Evolutionary conservation across 2,113 vertebrate species (phyloP), one percentile per base, ranked within the genome.

Genomic region (Symphodus melops): DNA sequence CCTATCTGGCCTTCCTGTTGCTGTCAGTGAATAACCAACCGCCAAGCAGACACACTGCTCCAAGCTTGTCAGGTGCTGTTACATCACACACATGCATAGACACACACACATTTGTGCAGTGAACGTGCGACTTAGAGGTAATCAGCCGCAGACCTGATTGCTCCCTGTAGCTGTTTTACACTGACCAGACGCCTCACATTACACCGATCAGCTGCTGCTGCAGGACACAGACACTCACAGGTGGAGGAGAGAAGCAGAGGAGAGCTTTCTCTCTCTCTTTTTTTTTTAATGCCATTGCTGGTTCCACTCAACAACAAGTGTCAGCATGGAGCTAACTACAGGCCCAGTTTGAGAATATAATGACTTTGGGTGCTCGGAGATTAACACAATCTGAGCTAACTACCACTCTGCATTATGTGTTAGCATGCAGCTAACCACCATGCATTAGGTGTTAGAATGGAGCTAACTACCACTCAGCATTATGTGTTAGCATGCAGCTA

Each of bases 21-120:
- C 91, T 89, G 91, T 90, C 91, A 90, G 68, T 95, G 93, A 95
- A 93, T 95, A 94, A 95, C 92, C 93, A 93, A 94, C 90, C 55
- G 80, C 92, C 92, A 62, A 5, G 0, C 75, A 20, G 85, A 94
- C 87, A 81, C 77, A 92, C 62, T 83, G 82, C 73, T 78, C 65
- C 74, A 90, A 91, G 91, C 90, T 83, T 93, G 84, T 85, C 87
- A 85, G 75, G 90, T 96, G 92, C 82, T 93, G 60, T 96, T 95
- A 95, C 94, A 92, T 92, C 72, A 86, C 81, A 59, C 63, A 46
- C 59, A 58, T 67, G 61, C 44, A 37, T 46, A 37, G 59, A 56
- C 48, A 61, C 61, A 52, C 68, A 62, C 44, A 36, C 4, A 36
- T 0, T 9, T 10, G 59, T 39, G 88, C 94, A 92, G 86, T 85